Conservation (phyloP, 2,888 invertebrate genomes). For the Aromia moschata region DNA sequence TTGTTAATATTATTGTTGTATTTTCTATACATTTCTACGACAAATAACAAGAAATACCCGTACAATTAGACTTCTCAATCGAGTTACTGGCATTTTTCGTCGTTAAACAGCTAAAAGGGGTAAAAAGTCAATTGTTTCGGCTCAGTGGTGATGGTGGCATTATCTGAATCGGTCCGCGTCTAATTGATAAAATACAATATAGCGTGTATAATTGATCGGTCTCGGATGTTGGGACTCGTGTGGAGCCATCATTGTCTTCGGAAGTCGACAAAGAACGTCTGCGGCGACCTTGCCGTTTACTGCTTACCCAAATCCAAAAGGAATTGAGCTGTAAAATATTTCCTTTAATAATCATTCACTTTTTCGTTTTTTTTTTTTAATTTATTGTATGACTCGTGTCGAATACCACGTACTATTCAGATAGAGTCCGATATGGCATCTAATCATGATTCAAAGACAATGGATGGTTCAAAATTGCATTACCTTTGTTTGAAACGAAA, state of each 20-base stretch:
- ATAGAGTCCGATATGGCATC: too few relatives aligned
- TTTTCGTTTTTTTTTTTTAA: too few relatives aligned
- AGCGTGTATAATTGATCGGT: constrained; percentile 28
- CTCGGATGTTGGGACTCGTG: constrained; percentile 49
- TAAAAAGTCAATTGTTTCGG: constrained; percentile 16
- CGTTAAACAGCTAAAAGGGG: constrained; percentile 19
- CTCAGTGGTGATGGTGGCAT: constrained; percentile 25
- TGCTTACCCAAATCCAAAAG: constrained; percentile 33
- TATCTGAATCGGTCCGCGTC: constrained; percentile 30
- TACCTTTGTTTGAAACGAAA: too few relatives aligned
- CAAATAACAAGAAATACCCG: background rate
- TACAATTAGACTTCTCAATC: constrained; percentile 1
- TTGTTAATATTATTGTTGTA: too few relatives aligned
- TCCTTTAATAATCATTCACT: constrained; percentile 21
- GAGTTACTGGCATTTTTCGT: constrained; percentile 4
- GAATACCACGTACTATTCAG: background rate
- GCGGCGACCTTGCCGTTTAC: constrained; percentile 35
- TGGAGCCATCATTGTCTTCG: constrained; percentile 49
- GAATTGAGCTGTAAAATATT: constrained; percentile 40
- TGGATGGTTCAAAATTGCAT: too few relatives aligned
- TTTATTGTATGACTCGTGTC: constrained; percentile 17
- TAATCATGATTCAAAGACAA: too few relatives aligned
- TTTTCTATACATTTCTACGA: too few relatives aligned
- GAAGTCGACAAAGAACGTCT: constrained; percentile 38
- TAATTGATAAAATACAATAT: constrained; percentile 43